Conservation (phyloP, 2,797 vertebrate species). For the Triplophysa bombifrons region DNA sequence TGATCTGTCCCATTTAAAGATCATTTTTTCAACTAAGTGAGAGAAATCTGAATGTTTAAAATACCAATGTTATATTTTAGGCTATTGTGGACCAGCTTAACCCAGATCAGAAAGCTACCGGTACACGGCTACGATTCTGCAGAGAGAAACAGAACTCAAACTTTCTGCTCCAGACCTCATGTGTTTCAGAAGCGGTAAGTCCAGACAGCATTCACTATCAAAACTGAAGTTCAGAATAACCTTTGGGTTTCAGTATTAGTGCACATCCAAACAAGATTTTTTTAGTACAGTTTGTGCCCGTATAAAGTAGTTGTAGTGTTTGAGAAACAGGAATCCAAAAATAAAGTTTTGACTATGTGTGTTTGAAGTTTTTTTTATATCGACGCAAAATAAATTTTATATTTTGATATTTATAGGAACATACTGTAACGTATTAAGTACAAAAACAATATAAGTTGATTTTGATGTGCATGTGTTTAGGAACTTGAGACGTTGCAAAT, state of each 20-base stretch:
- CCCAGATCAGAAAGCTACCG: conserved; percentile 38
- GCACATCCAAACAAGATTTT: neutral
- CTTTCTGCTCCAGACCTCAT: conserved; percentile 53
- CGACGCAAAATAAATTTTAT: no score
- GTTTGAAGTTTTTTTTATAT: no score
- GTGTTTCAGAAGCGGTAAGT: conserved; percentile 55
- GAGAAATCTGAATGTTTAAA: no score
- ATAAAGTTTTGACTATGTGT: no score
- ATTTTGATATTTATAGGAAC: neutral
- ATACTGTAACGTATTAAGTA: no score
- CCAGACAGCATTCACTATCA: neutral
- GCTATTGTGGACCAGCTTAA: conserved; percentile 49
- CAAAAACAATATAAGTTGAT: neutral
- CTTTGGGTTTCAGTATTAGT: neutral
- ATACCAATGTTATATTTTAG: conserved; percentile 26
- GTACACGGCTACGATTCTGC: neutral
- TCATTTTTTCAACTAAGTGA: no score
- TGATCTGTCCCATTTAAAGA: no score
- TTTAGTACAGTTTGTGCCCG: neutral
- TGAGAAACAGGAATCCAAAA: no score
- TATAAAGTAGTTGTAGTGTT: no score
- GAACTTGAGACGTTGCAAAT: conserved; percentile 40
- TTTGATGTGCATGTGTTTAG: conserved; percentile 23
- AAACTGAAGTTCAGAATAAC: neutral
- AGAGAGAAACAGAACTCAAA: neutral